Base-by-base conservation (phyloP, 1,140 invertebrate genomes). In the Drosophila nebulosa region DNA sequence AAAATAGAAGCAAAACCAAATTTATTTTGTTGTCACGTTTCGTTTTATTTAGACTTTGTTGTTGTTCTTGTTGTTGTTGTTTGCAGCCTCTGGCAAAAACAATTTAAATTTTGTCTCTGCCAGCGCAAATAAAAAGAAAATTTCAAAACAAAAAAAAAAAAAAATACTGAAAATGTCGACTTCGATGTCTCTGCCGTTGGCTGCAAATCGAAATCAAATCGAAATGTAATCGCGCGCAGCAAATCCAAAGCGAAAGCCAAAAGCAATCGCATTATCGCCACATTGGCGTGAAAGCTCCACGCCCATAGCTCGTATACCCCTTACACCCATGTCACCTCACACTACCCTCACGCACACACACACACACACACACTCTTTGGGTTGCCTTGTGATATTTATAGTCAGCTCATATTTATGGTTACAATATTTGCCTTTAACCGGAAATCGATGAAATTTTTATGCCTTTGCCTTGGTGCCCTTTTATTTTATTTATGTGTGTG, bases 391-490 rank as follows among this genome's bases (percentile, higher is more conserved):
- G 67, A 86, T 80, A 81, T 85, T 85, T 88, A 85, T 85, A 85
- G 81, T 81, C 81, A 64, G 81, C 81, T 86, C 81, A 86, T 86
- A 86, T 86, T 86, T 86, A 86, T 86, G 78, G 81, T 78, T 81
- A 88, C 81, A 86, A 86, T 86, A 86, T 86, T 86, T 86, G 81
- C 81, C 81, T 86, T 86, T 86, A 86, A 86, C 81, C 81, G 81
- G 81, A 86, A 86, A 86, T 86, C 81, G 81, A 86, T 86, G 83
- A 86, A 86, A 86, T 86, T 86, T 86, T 74, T 86, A 86, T 86
- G 81, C 81, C 81, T 71, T 64, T 67, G 62, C 74, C 70, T 71
- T 63, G 74, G 67, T 74, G 77, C 64, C 78, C 81, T 74, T 76
- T 79, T 70, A 70, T 70, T 71, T 71, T 75, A 71, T 75, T 71